These are phyloP conservation scores for Camptogramma bilineatum DNA, from an alignment of 2,888 invertebrate species.

Conservation along the genomic window DNA sequence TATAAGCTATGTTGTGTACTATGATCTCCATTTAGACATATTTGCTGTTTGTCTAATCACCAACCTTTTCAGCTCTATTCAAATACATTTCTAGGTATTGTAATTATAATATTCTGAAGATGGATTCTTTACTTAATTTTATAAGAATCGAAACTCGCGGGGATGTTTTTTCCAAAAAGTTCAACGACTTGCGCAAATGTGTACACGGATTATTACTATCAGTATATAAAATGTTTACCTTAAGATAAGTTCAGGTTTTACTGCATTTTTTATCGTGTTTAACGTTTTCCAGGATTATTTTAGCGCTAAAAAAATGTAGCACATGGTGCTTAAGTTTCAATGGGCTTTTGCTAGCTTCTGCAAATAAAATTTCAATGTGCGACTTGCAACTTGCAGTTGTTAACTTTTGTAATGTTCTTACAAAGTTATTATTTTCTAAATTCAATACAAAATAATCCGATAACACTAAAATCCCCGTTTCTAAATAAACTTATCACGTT, in stretches of 20 bases:
- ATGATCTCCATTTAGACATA: too few relatives aligned
- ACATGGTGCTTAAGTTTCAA: slow-evolving; percentile 10
- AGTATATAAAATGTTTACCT: background rate
- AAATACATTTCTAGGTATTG: too few relatives aligned
- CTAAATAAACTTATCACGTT: slow-evolving; percentile 82
- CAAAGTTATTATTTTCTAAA: slow-evolving; percentile 19
- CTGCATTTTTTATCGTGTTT: background rate
- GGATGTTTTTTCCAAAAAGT: background rate
- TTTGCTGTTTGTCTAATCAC: background rate
- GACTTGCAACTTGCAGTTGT: background rate
- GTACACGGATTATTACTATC: background rate
- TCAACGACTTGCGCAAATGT: slow-evolving; percentile 1
- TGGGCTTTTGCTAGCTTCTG: background rate
- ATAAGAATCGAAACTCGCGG: background rate
- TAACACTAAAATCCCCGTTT: slow-evolving; percentile 67
- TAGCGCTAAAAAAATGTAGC: slow-evolving; percentile 5
- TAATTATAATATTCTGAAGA: background rate
- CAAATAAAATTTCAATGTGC: background rate
- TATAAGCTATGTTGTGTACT: too few relatives aligned
- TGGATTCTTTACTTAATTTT: background rate
- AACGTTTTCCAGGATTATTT: slow-evolving; percentile 5
- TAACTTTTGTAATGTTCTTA: background rate
- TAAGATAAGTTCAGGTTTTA: background rate
- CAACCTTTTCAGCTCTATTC: background rate
- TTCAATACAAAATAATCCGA: slow-evolving; percentile 52